Base-by-base conservation (phyloP, 1,140 invertebrate species). In the Solenopsis fugax region DNA sequence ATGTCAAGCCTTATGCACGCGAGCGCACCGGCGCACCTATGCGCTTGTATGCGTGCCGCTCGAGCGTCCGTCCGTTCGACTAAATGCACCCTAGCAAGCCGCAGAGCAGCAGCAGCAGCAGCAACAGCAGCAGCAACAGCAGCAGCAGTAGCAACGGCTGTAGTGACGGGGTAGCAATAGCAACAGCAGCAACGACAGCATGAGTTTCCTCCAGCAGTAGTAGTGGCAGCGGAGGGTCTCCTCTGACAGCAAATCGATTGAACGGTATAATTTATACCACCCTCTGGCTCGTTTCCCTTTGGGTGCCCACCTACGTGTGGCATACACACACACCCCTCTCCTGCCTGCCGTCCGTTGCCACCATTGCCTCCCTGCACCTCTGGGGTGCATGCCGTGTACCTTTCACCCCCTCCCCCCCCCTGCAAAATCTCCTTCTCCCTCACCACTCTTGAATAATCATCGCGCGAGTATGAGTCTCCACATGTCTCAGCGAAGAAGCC, bases 201-300 rank as follows among this genome's bases (percentile, higher is more conserved):
- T 65, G 89, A 89, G 87, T 86, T 88, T 87, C 86, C 91, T 89
- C 86, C 65, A 69, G 88, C 65, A 72, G 69, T 73, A 71, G 48
- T 82, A 84, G 80, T 90, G 89, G 90, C 91, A 92, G 91, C 90
- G 86, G 93, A 94, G 93, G 93, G 93, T 94, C 94, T 84, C 69
- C 80, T 84, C 92, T 95, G 95, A 95, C 94, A 95, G 94, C 89
- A 95, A 95, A 95, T 95, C 95, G 95, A 95, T 95, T 91, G 94
- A 94, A 95, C 94, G 94, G 94, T 95, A 95, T 95, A 95, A 95
- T 95, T 95, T 95, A 95, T 95, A 95, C 94, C 94, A 95, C 94
- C 94, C 94, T 92, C 93, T 92, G 87, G 90, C 88, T 91, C 82
- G 82, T 89, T 87, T 85, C 88, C 90, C 85, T 89, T 87, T 88